Evolutionary conservation across 2,888 invertebrate genomes (phyloP).

Genomic region (Dryadula phaetusa): DNA sequence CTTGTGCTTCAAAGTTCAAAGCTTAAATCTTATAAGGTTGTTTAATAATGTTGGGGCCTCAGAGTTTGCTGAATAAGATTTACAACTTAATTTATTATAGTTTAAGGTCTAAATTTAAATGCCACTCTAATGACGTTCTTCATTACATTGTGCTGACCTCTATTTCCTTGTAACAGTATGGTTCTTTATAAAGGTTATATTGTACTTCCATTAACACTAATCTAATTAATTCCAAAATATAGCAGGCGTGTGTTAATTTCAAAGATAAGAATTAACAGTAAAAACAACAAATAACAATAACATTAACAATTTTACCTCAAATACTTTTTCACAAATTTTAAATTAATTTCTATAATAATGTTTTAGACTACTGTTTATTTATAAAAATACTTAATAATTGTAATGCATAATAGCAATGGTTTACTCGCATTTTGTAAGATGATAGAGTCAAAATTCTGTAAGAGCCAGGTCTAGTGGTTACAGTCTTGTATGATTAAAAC

Average conservation of each 20-base stretch:
- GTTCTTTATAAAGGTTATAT: conserved; percentile 20
- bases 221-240: no score
- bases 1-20: background rate
- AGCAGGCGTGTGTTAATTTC: no score
- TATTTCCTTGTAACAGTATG: conserved; percentile 29
- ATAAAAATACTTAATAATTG: no score
- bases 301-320: no score
- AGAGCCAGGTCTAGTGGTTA: background rate
- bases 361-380: no score
- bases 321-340: no score
- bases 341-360: no score
- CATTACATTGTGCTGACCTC: conserved; percentile 23
- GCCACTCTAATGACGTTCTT: background rate
- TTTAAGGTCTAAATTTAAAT: conserved; percentile 18
- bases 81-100: conserved; percentile 16
- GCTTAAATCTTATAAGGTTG: conserved; percentile 3
- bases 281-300: no score
- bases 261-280: no score
- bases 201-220: conserved; percentile 10
- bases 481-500: conserved; percentile 27
- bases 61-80: background rate
- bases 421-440: background rate
- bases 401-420: background rate
- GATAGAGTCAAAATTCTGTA: background rate
- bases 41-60: background rate